Evolutionary conservation across 2,888 invertebrate species (phyloP).

Genomic region (Diabrotica balteata): DNA sequence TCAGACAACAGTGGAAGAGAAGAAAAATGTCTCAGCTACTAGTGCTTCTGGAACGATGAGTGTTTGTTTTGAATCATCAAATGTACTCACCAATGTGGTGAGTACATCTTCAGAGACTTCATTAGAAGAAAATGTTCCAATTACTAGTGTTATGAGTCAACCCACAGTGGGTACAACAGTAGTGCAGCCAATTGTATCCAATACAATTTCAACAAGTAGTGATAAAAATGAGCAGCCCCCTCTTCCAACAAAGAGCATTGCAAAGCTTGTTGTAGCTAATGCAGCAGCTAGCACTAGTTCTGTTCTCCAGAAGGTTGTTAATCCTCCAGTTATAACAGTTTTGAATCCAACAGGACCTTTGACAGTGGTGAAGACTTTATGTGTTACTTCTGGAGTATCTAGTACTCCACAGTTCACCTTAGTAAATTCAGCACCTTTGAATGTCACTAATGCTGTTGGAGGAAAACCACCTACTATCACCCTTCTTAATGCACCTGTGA

Average conservation of each 20-base stretch:
- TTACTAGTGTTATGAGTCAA: conserved; percentile 28
- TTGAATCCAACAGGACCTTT: conserved; percentile 57
- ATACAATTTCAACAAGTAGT: conserved; percentile 20
- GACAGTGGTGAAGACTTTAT: conserved; percentile 57
- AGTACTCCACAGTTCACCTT: conserved; percentile 56
- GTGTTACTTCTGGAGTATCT: conserved; percentile 54
- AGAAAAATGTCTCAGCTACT: conserved; percentile 44
- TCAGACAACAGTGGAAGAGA: conserved; percentile 11
- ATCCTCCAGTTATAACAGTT: conserved; percentile 57
- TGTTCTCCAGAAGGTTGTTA: conserved; percentile 50
- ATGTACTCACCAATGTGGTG: conserved; percentile 48
- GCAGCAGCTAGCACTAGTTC: conserved; percentile 39
- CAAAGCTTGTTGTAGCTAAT: conserved; percentile 49
- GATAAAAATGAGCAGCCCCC: conserved; percentile 28
- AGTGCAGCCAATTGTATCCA: conserved; percentile 27
- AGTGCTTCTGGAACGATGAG: conserved; percentile 52
- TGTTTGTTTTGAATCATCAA: conserved; percentile 54
- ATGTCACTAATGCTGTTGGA: conserved; percentile 51
- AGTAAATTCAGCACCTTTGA: conserved; percentile 54
- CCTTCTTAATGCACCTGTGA: conserved; percentile 56
- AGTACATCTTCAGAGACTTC: conserved; percentile 26
- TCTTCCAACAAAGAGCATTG: conserved; percentile 41
- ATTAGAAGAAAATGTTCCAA: conserved; percentile 20
- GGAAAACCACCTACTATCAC: conserved; percentile 56
- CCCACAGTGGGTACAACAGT: conserved; percentile 31